phyloP scores from a whole-genome alignment of 1,140 invertebrate species.

The Thalassaphorura encarpata region DNA sequence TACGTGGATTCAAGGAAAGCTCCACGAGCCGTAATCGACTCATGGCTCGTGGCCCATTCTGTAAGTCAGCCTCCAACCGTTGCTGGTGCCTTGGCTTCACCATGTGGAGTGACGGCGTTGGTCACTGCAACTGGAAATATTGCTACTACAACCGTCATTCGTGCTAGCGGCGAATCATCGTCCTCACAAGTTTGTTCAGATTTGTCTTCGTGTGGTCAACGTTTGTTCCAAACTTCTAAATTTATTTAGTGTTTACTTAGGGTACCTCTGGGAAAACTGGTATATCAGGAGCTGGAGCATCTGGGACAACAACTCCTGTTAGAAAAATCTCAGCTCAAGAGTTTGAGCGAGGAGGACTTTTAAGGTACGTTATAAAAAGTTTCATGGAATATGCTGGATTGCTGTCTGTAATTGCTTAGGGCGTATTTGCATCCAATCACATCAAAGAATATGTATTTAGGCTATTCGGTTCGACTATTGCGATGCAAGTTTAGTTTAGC shows the following conservation, averaged over 20 bases:
- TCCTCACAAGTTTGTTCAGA: not conserved
- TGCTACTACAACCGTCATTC: conserved; percentile 20
- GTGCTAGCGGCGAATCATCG: not conserved
- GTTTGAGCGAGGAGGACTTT: conserved; percentile 78
- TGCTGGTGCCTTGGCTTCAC: conserved; percentile 32
- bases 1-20: conserved; percentile 59
- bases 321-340: conserved; percentile 92
- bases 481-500: no score
- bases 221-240: not conserved
- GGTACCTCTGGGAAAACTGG: conserved; percentile 17
- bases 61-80: conserved; percentile 40
- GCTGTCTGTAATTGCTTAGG: no score
- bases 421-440: no score
- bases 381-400: conserved; percentile 80
- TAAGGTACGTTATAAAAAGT: no score
- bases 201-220: not conserved
- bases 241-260: not conserved
- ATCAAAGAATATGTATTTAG: conserved; percentile 35
- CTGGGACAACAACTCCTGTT: conserved; percentile 79
- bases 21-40: conserved; percentile 77
- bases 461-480: no score
- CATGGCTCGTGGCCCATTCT: conserved; percentile 79
- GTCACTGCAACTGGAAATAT: conserved; percentile 16
- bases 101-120: conserved; percentile 16
- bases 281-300: conserved; percentile 47